Percentiles rank a stretch among this genome's conserved stretches.
These are phyloP conservation scores for Pantelozetes paolii DNA, from an alignment of 2,888 invertebrate species.

Conservation along the genomic window DNA sequence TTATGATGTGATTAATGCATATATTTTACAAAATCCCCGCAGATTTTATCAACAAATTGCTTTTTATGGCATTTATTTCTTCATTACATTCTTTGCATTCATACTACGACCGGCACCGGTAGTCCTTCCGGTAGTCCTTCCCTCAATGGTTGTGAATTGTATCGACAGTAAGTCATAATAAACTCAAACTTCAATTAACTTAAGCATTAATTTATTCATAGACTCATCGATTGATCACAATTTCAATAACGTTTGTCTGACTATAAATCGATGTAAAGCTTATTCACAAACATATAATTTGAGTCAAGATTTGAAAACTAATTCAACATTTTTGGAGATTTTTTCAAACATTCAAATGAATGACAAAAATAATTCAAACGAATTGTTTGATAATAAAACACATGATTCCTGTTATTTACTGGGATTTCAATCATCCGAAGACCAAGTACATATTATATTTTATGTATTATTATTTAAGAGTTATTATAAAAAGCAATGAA, in stretches of 20 bases:
- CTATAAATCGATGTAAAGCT: slow-evolving; percentile 5
- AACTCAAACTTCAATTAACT: too few species aligned
- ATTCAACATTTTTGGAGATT: background rate
- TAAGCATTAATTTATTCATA: background rate
- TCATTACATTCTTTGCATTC: slow-evolving; percentile 81
- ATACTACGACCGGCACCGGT: slow-evolving; percentile 77
- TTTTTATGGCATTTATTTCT: slow-evolving; percentile 82
- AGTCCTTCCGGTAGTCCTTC: too few species aligned
- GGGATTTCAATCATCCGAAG: background rate
- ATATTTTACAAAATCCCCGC: slow-evolving; percentile 46
- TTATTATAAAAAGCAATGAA: too few species aligned
- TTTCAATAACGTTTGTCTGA: background rate
- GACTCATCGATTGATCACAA: background rate
- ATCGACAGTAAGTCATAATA: too few species aligned
- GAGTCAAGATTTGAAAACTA: background rate
- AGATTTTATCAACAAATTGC: slow-evolving; percentile 90
- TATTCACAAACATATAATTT: background rate
- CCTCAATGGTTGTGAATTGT: background rate
- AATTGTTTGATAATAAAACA: background rate
- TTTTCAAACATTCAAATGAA: background rate
- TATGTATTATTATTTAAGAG: slow-evolving; percentile 28
- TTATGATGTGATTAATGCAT: too few species aligned
- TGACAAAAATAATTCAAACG: background rate
- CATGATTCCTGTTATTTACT: slow-evolving; percentile 22
- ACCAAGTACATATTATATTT: background rate